Conservation (phyloP, 2,888 invertebrate species). For the Bellardia bayeri region DNA sequence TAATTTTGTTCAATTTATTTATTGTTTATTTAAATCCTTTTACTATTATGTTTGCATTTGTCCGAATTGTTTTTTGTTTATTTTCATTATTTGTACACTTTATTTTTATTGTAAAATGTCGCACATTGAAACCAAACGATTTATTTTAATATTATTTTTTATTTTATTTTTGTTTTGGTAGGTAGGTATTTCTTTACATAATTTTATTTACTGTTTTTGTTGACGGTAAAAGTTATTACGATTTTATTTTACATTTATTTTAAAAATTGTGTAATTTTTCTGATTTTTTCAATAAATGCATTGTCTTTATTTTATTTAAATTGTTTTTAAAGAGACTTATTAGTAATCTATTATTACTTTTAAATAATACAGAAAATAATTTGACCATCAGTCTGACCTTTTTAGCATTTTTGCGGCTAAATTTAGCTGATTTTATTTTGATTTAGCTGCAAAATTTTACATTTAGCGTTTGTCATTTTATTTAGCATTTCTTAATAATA, state of each 20-base stretch:
- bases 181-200: constrained; percentile 19
- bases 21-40: constrained; percentile 69
- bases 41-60: constrained; percentile 42
- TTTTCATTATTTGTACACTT: not conserved
- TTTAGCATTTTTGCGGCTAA: too few species aligned
- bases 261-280: too few species aligned
- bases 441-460: too few species aligned
- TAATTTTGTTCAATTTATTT: constrained; percentile 60
- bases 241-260: not conserved
- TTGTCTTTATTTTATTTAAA: too few species aligned
- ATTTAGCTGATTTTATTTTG: too few species aligned
- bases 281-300: too few species aligned
- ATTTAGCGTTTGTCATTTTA: too few species aligned
- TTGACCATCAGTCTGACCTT: too few species aligned
- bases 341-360: too few species aligned
- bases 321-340: too few species aligned
- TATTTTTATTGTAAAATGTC: constrained; percentile 55
- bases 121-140: constrained; percentile 41
- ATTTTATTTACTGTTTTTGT: not conserved
- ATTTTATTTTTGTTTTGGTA: constrained; percentile 17
- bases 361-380: too few species aligned
- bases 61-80: constrained; percentile 1
- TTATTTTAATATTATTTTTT: constrained; percentile 20
- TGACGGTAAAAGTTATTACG: not conserved
- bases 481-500: too few species aligned